Percentiles rank a stretch among this genome's conserved stretches.
These are phyloP conservation scores for Geotrypetes seraphini DNA, from an alignment of 2,797 vertebrate genomes.

Conservation along the genomic window DNA sequence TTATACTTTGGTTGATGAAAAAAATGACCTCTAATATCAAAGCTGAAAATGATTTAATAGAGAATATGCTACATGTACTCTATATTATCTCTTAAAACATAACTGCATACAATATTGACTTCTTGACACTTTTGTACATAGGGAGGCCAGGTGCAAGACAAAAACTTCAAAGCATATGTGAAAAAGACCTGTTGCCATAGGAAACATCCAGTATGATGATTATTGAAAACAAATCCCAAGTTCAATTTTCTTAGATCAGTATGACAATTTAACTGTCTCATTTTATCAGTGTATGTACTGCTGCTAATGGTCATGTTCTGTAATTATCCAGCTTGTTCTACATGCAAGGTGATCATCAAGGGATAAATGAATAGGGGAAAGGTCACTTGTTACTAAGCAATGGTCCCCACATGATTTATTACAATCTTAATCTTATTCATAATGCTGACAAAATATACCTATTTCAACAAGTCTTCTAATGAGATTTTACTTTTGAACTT, in stretches of 20 bases:
- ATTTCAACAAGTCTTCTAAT: conserved; percentile 20
- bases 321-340: conserved; percentile 34
- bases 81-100: neutral
- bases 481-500: conserved; percentile 22
- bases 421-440: conserved; percentile 17
- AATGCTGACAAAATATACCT: conserved; percentile 14
- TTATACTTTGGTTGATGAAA: too few species aligned
- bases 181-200: conserved; percentile 52
- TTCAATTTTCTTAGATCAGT: conserved; percentile 14
- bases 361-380: conserved; percentile 21
- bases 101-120: neutral
- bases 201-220: conserved; percentile 44
- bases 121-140: neutral
- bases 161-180: conserved; percentile 37
- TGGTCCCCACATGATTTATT: conserved; percentile 4
- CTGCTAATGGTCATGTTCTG: conserved; percentile 44
- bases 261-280: conserved; percentile 7
- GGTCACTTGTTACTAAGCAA: conserved; percentile 18
- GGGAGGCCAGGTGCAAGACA: conserved; percentile 57
- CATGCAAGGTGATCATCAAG: conserved; percentile 27
- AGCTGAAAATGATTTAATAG: too few species aligned
- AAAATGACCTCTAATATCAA: too few species aligned
- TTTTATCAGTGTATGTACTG: conserved; percentile 36
- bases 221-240: conserved; percentile 45
- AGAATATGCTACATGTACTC: neutral